These are phyloP conservation scores for Tenthredo notha DNA, from an alignment of 2,888 invertebrate genomes.

Conservation along the genomic window DNA sequence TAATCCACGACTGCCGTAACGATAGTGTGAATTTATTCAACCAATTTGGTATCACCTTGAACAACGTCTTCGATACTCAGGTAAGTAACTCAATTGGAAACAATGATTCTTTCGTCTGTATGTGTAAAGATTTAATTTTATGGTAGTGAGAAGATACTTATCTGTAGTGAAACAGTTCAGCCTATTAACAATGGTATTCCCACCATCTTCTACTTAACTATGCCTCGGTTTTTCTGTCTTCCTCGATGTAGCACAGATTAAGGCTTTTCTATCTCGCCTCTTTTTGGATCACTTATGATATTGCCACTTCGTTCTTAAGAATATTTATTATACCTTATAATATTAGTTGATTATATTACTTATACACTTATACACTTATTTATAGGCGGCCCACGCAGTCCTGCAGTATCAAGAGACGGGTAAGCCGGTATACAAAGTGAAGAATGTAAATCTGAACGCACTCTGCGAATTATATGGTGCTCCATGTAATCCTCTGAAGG, in stretches of 20 bases:
- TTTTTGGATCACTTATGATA: not conserved
- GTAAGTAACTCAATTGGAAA: constrained; percentile 71
- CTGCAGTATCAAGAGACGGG: constrained; percentile 93
- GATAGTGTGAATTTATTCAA: constrained; percentile 93
- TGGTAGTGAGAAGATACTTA: not conserved
- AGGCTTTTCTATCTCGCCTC: not conserved
- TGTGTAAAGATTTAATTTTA: not conserved
- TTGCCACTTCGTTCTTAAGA: not conserved
- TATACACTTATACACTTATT: constrained; percentile 2
- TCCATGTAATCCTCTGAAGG: constrained; percentile 94
- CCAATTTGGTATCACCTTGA: constrained; percentile 91
- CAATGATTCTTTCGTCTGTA: not conserved
- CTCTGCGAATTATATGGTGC: constrained; percentile 94
- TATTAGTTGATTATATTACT: not conserved
- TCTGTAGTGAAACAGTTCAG: constrained; percentile 8
- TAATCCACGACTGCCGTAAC: constrained; percentile 95
- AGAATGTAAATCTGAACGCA: constrained; percentile 94
- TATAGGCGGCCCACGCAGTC: constrained; percentile 92
- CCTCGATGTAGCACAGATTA: not conserved
- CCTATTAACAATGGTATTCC: constrained; percentile 31
- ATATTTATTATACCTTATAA: not conserved
- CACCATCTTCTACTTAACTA: constrained; percentile 20
- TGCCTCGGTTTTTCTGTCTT: not conserved
- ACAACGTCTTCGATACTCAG: constrained; percentile 95
- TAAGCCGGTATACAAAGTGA: constrained; percentile 96